Conservation (phyloP, 2,888 invertebrate species). For the Xestia xanthographa region DNA sequence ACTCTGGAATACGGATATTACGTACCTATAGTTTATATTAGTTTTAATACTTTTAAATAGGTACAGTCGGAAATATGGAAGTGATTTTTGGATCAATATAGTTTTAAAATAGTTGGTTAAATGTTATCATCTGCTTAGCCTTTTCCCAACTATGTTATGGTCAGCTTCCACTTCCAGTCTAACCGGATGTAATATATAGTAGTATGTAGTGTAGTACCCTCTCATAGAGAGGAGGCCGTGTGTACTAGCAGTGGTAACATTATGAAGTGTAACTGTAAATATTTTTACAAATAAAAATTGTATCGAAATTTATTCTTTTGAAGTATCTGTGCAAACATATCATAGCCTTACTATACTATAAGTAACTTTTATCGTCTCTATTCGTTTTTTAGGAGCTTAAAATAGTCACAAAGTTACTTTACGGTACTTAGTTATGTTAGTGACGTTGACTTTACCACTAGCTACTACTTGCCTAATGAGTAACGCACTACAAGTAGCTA, state of each 20-base stretch:
- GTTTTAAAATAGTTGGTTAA: no score
- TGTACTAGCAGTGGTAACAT: no score
- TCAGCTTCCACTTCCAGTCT: no score
- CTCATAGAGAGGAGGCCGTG: no score
- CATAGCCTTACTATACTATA: neutral
- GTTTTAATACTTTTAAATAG: neutral
- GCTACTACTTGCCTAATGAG: neutral
- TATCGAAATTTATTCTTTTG: neutral
- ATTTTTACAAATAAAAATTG: no score
- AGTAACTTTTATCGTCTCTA: neutral
- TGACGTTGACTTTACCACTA: neutral
- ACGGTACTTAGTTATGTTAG: neutral
- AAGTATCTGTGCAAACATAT: neutral
- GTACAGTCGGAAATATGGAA: neutral
- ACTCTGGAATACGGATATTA: constrained; percentile 13
- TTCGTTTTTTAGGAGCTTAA: neutral
- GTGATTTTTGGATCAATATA: neutral
- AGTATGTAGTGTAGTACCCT: no score
- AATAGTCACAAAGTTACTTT: neutral
- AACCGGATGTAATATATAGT: neutral
- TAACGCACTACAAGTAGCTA: neutral
- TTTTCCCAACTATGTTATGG: neutral
- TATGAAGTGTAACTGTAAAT: no score
- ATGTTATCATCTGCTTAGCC: neutral
- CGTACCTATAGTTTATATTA: neutral